Conservation (phyloP, 1,140 invertebrate species). For the Adoxophyes honmai region DNA sequence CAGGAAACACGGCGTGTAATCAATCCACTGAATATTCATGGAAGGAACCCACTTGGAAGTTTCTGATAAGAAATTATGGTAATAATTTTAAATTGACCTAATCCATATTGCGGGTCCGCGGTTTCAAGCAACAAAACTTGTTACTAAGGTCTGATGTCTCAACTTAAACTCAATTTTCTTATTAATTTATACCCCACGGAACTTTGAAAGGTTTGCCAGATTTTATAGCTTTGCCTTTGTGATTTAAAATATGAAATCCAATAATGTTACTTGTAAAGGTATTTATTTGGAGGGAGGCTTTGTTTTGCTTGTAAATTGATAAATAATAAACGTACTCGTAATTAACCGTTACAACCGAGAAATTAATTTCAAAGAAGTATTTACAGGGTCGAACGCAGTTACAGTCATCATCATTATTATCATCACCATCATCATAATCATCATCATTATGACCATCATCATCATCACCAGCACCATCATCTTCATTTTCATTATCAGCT, state of each 20-base stretch:
- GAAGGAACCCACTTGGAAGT: constrained; percentile 38
- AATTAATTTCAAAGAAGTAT: too few relatives aligned
- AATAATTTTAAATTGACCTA: constrained; percentile 54
- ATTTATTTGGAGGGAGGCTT: too few relatives aligned
- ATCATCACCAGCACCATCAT: too few relatives aligned
- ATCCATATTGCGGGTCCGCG: constrained; percentile 38
- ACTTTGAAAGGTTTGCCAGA: constrained; percentile 23
- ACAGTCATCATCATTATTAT: too few relatives aligned
- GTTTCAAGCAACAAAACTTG: constrained; percentile 33
- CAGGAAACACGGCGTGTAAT: constrained; percentile 9
- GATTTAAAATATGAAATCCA: constrained; percentile 9
- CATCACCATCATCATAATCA: too few relatives aligned
- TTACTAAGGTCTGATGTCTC: constrained; percentile 37
- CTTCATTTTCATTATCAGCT: too few relatives aligned
- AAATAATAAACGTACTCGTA: too few relatives aligned
- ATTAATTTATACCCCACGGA: constrained; percentile 43
- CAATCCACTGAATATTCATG: constrained; percentile 40
- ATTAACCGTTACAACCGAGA: too few relatives aligned
- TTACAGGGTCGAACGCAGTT: too few relatives aligned
- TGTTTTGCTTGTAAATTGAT: too few relatives aligned
- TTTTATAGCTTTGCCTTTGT: constrained; percentile 12
- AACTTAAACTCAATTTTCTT: constrained; percentile 40
- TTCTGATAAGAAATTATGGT: constrained; percentile 53
- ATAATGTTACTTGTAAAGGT: not conserved
- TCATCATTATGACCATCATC: too few relatives aligned